Evolutionary conservation across 2,888 invertebrate genomes (phyloP), one percentile per base, ranked within the genome.

Genomic region (Campoplex capitator): DNA sequence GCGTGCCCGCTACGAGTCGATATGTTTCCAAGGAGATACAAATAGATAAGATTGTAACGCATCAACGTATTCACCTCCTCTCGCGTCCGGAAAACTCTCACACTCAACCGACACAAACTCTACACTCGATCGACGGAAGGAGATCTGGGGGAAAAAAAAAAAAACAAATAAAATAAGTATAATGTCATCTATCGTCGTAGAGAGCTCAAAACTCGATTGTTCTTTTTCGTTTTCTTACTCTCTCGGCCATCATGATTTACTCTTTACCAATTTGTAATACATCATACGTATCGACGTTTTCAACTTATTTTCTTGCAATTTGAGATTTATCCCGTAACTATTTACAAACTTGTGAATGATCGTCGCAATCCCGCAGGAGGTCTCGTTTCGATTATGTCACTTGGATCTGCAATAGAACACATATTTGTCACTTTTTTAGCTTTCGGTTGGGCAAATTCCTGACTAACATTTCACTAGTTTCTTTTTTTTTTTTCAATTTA

Each of bases 361-460:
- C 90, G 87, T 90, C 89, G 89, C 89, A 90, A 91, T 89, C 89
- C 90, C 91, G 88, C 90, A 88, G 88, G 62, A 87, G 82, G 85
- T 87, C 81, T 71, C 42, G 82, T 73, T 65, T 84, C 88, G 86
- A 89, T 87, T 45, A 1, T 86, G 89, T 93, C 90, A 92, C 89
- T 91, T 92, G 84, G 90, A 93, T 92, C 94, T 94, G 93, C 42
- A 94, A 94, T 88, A 89, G 78, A 92, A 89, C 38, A 89, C 80
- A 86, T 77, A 81, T 80, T 77, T 54, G n/a, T 83, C 73, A 71
- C n/a, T 70, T 48, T 71, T 82, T 48, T 80, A n/a, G 18, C 16
- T 45, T 16, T 75, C 58, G 7, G 13, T 35, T 58, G 16, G 3
- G 58, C 32, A 13, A 58, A 58, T 58, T 58, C 13, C 58, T 58